Base-by-base conservation (phyloP, 2,888 invertebrate genomes). In the Limnephilus lunatus region DNA sequence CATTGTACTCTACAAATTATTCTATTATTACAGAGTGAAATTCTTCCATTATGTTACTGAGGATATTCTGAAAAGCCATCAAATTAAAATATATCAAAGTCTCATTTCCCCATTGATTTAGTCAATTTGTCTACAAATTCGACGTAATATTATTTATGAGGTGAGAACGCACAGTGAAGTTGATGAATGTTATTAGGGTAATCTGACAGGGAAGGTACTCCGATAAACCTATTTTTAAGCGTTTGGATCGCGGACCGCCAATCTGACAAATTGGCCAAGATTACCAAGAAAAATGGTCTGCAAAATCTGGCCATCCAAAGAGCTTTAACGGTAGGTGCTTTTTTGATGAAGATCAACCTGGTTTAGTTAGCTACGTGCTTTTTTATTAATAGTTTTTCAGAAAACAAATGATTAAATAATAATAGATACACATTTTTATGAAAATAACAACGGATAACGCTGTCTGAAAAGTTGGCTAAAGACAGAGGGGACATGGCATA, bases 111-210 rank as follows among this genome's bases (percentile, higher is more conserved):
- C 39, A 48, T 86, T 44, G 86, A 86, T 86, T 86, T 32, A 15
- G 11, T 39, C 30, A 86, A 86, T 30, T n/a, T 86, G 86, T 86
- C 86, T 44, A 30, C 39, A 39, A 39, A 15, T 39, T 39, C 14
- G n/a, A 19, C 39, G 7, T 39, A 48, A n/a, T 32, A 83, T 86
- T 86, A 30, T 48, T 39, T 15, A 30, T 15, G n/a, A 19, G 39
- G 39, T 32, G 86, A 25, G 25, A 35, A n/a, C 35, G 5, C 39
- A 35, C 31, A 9, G 86, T 14, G 44, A 86, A 9, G 30, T 86
- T 86, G 86, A 30, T 86, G 44, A 25, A 86, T 86, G 48, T 86
- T 86, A 86, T 86, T 48, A 86, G n/a, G 39, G 48, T 32, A 86
- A 44, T 39, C 32, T 14, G 39, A 86, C 14, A 7, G 30, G 30